Base-by-base conservation (phyloP, 2,797 vertebrate species). In the Phoxinus dragarum region DNA sequence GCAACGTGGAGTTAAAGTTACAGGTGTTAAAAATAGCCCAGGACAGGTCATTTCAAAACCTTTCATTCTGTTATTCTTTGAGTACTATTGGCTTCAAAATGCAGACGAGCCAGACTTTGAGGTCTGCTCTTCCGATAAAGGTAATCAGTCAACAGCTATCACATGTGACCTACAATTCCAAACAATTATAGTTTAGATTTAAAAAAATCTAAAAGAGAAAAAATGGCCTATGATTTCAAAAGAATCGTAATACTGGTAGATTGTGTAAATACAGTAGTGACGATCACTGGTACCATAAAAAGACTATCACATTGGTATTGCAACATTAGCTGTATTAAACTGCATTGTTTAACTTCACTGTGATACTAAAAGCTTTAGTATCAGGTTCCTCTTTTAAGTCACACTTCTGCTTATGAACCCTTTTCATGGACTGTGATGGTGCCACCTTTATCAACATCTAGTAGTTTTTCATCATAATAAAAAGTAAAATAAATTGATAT, bases 331-430 rank as follows among this genome's bases (percentile, higher is more conserved):
- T 16, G 23, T 3, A 59, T 59, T 59, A 59, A 59, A 11, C 9
- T n/a, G 27, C 2, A 81, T 5, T 81, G 17, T 67, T 23, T 11
- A 19, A 81, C 42, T 80, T 23, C 14, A n/a, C 4, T 17, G 56
- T 42, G 6, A 34, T 34, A 69, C 8, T 27, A 49, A 61, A 79
- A 7, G 9, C 3, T 12, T 59, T 31, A 49, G 54, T n/a, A 23
- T 36, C 14, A 5, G 12, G 42, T 49, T 79, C 76, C 67, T 85
- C 83, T 72, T 79, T 79, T 79, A 21, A 61, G 38, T 76, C 59
- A 11, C 49, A 78, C 66, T 84, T 84, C 82, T 77, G 82, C 82
- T 67, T 68, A 47, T 66, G 6, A 6, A 1, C 64, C 3, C 31
- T 34, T 66, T 31, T 8, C 31, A 17, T 0, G 6, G 14, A 66